phyloP scores from a whole-genome alignment of 2,113 vertebrate genomes.

The Myotis davidii region DNA sequence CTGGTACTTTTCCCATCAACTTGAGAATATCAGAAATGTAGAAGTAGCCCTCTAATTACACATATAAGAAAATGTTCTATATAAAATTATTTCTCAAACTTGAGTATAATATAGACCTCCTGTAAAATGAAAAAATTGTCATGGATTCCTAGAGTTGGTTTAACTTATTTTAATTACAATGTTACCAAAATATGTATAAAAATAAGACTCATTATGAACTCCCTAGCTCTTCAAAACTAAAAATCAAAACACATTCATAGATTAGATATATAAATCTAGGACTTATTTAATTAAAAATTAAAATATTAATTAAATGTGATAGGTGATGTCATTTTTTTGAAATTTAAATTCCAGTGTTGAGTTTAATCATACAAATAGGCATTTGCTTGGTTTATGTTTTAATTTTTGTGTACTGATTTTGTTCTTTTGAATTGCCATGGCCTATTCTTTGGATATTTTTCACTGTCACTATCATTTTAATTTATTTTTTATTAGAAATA shows the following conservation, averaged over 20 bases:
- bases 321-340: background rate
- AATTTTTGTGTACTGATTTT: background rate
- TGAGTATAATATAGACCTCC: background rate
- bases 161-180: slow-evolving; percentile 18
- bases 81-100: background rate
- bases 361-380: background rate
- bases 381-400: background rate
- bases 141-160: background rate
- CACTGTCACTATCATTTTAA: background rate
- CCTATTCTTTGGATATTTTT: background rate
- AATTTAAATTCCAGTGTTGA: slow-evolving; percentile 22
- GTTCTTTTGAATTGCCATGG: background rate
- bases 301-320: background rate
- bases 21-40: slow-evolving; percentile 30
- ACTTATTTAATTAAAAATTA: slow-evolving; percentile 27
- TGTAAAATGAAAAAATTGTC: background rate
- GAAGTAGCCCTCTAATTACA: background rate
- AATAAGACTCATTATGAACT: background rate
- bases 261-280: background rate
- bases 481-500: background rate
- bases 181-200: background rate
- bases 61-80: background rate
- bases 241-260: background rate
- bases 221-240: background rate
- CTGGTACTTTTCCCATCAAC: background rate